phyloP scores from a whole-genome alignment of 2,113 vertebrate genomes.

The Sceloporus tristichus region DNA sequence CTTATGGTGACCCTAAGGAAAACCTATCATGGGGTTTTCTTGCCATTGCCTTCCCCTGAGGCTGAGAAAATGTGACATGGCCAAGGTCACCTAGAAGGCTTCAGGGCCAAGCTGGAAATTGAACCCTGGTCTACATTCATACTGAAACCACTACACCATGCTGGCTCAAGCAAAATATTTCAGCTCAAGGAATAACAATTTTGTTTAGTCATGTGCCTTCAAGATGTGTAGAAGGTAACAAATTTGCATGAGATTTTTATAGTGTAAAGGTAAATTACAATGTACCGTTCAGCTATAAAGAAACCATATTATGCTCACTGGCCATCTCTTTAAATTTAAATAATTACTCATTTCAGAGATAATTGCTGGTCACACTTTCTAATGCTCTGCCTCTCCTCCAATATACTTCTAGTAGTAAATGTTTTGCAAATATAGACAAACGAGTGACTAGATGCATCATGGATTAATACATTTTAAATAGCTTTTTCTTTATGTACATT shows the following conservation, averaged over 20 bases:
- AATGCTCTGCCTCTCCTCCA: neutral
- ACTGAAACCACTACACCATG: too few species aligned
- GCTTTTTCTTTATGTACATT: neutral
- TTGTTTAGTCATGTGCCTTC: slow-evolving; percentile 50
- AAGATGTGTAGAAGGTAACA: slow-evolving; percentile 45
- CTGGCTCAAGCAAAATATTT: slow-evolving; percentile 46
- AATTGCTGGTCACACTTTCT: neutral
- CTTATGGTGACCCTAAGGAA: too few species aligned
- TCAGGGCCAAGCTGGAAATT: too few species aligned
- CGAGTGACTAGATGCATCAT: neutral
- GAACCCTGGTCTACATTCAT: too few species aligned
- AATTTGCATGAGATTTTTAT: slow-evolving; percentile 19
- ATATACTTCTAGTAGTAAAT: neutral
- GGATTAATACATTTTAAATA: slow-evolving; percentile 1
- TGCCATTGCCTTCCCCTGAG: too few species aligned
- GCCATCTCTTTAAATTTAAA: neutral
- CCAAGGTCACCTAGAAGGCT: too few species aligned
- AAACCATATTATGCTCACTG: neutral
- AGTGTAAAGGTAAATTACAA: slow-evolving; percentile 36
- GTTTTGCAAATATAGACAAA: neutral
- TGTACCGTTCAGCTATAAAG: neutral
- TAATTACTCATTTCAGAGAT: neutral
- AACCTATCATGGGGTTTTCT: too few species aligned
- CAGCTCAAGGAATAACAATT: slow-evolving; percentile 42
- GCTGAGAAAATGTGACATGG: too few species aligned